Base-by-base conservation (phyloP, 2,797 vertebrate genomes). In the Dendrocincla tyrannina region DNA sequence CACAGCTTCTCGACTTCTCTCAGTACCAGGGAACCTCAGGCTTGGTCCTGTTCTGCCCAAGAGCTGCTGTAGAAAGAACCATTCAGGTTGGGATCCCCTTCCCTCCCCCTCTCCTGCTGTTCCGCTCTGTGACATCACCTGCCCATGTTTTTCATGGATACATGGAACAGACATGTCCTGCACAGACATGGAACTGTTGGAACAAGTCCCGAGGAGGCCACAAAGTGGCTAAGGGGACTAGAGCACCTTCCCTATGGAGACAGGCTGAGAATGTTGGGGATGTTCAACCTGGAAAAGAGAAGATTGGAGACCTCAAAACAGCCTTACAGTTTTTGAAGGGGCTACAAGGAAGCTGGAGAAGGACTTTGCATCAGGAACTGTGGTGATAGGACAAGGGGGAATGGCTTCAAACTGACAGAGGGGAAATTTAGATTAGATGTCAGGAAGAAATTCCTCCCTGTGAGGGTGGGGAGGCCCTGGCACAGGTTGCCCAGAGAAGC, bases 81-180 rank as follows among this genome's bases (percentile, higher is more conserved):
- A 58, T 46, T 56, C 27, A 53, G 33, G 13, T 23, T 18, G 30
- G 20, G 39, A 63, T 23, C 28, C n/a, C 5, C n/a, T 30, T 33
- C 3, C 0, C 7, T n/a, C 19, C 35, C 72, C n/a, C 41, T 73
- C 2, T 1, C 3, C 30, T 32, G 8, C 14, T 89, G 25, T 52
- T 25, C 39, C 0, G 0, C 35, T 73, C 35, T 5, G 14, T 28
- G 52, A 42, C 67, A 69, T 42, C 32, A 23, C 7, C 16, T 88
- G 18, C 42, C 32, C 3, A 0, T 32, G 17, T 32, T 32, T 25
- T 46, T 14, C 63, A 66, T 2, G 2, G 37, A 27, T 37, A 13
- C 28, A 15, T 5, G n/a, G 55, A 56, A 56, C 22, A 33, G 22
- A 24, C 55, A 56, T 9, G 9, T 56, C 30, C 60, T 63, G 60